phyloP scores from a whole-genome alignment of 2,797 vertebrate species.

The Etheostoma nigrum region DNA sequence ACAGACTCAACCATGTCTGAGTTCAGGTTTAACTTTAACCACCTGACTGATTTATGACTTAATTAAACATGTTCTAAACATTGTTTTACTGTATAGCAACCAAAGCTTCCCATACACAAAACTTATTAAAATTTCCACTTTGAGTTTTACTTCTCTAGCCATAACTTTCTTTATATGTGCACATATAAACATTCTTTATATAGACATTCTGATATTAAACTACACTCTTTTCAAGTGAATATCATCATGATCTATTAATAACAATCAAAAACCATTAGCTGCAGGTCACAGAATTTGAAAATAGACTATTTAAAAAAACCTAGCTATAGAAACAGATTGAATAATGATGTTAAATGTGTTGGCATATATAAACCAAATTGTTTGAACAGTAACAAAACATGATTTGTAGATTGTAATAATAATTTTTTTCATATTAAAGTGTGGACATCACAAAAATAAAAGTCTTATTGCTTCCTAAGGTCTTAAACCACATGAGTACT shows the following conservation, averaged over 20 bases:
- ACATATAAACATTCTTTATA: background rate
- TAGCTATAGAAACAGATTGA: background rate
- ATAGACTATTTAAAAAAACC: background rate
- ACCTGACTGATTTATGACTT: constrained; percentile 4
- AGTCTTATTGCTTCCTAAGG: background rate
- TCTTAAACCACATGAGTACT: background rate
- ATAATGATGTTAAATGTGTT: no score
- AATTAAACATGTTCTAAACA: background rate
- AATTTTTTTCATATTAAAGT: background rate
- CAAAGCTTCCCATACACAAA: background rate
- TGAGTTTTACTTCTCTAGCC: background rate
- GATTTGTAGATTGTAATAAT: background rate
- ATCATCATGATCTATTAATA: background rate
- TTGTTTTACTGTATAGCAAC: background rate
- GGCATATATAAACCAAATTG: background rate
- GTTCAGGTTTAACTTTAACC: background rate
- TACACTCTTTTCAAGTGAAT: background rate
- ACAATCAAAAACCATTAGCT: background rate
- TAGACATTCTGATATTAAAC: background rate
- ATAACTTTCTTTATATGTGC: background rate
- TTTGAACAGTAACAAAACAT: no score
- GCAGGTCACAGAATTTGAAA: background rate
- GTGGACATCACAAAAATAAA: background rate
- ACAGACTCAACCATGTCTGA: background rate
- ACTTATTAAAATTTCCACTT: background rate